Evolutionary conservation across 2,797 vertebrate species (phyloP), one percentile per base, ranked within the genome.

Genomic region (Acomys russatus): DNA sequence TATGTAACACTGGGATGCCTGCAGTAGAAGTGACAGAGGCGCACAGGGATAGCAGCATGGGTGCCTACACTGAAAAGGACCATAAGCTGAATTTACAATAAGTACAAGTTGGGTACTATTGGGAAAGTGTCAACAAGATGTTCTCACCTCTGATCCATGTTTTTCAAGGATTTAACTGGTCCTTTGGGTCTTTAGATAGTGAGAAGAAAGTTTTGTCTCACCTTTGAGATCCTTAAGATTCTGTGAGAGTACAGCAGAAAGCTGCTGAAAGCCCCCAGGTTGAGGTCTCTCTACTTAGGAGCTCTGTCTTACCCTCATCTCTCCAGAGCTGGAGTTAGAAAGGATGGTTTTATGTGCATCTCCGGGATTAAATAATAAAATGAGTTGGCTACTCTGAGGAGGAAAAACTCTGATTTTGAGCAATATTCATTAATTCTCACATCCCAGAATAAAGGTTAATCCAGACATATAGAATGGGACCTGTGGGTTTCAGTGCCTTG

Each of bases 401-500:
- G 11, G 44, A 44, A 44, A 0, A 1, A 79, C 85, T 91, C 23
- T 38, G 11, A 88, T 10, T 12, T 25, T 6, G 79, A 18, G 3
- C 14, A 76, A 9, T 35, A 23, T 64, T 38, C 70, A 44, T 73
- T 85, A 44, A 63, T 9, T 71, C 51, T 33, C 54, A 20, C 15
- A 59, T 63, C 25, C 4, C 38, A 88, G 56, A 63, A 68, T 44
- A 44, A 44, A 44, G 44, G 44, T 44, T 15, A 30, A 15, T 54
- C 0, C 10, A 38, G 18, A 84, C 74, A 15, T 61, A 0, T 6
- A n/a, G 14, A 84, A 44, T 14, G 10, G 11, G 0, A 0, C 51
- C 44, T 63, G 10, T 11, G 17, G 44, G 9, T 1, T 17, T 14
- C n/a, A 30, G 0, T 73, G 15, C 30, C 35, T n/a, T 3, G 17